Conservation (phyloP, 2,113 vertebrate species). For the Phrynocephalus versicolor region DNA sequence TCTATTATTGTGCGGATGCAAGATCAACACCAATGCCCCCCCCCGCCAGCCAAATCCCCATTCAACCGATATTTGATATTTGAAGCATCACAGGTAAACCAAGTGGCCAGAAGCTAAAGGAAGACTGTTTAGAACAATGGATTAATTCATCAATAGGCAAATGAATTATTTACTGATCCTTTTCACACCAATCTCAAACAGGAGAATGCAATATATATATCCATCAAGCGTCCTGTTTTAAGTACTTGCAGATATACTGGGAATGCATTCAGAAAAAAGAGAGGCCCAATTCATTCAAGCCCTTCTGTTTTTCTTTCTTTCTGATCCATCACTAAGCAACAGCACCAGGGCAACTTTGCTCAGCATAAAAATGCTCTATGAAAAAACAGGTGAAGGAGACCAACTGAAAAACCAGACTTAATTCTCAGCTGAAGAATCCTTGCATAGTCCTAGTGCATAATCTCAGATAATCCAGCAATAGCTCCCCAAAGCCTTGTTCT, state of each 20-base stretch:
- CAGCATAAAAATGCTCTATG: constrained; percentile 34
- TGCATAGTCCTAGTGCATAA: neutral
- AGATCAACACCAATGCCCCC: constrained; percentile 41
- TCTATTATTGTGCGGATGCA: constrained; percentile 71
- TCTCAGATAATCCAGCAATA: neutral
- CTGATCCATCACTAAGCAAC: constrained; percentile 76
- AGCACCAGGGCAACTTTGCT: constrained; percentile 77
- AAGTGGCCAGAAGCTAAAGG: neutral
- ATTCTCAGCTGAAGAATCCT: neutral
- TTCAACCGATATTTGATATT: constrained; percentile 1
- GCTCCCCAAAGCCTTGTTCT: rapidly evolving
- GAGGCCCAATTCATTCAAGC: constrained; percentile 47
- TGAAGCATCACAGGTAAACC: neutral
- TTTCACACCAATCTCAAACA: neutral
- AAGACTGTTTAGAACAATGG: neutral
- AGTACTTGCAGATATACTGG: neutral
- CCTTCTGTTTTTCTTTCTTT: constrained; percentile 58
- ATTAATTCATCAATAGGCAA: too few species aligned
- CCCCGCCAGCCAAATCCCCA: constrained; percentile 39
- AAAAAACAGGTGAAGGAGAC: constrained; percentile 33
- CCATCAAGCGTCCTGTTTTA: neutral
- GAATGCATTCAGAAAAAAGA: constrained; percentile 19
- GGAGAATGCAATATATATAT: neutral
- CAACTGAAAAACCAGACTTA: constrained; percentile 31
- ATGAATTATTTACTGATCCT: neutral